A percentile compares a stretch with the other conserved stretches of the same genome.
phyloP scores from a whole-genome alignment of 2,888 invertebrate species.

The Odontothrips loti region DNA sequence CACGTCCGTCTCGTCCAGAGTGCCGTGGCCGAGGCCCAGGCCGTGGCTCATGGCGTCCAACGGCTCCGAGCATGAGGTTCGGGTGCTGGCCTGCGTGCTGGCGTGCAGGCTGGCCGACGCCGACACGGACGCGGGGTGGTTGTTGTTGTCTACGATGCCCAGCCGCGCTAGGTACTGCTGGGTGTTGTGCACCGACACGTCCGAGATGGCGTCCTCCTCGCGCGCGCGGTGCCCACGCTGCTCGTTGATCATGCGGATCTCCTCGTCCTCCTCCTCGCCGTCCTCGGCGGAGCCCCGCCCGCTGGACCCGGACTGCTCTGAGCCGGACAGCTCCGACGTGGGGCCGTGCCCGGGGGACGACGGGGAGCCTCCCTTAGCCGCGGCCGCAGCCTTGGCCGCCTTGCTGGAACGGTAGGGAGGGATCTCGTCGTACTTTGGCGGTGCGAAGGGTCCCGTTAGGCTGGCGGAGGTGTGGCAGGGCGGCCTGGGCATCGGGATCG shows the following conservation, averaged over 20 bases:
- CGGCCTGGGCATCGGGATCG: conserved; percentile 68
- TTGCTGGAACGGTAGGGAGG: conserved; percentile 74
- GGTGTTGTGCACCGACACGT: conserved; percentile 87
- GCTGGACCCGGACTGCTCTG: conserved; percentile 92
- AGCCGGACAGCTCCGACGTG: conserved; percentile 87
- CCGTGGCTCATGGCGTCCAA: conserved; percentile 33
- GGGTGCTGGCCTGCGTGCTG: not conserved
- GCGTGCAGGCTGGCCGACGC: not conserved
- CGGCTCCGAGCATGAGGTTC: conserved; percentile 26
- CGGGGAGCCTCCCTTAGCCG: not conserved
- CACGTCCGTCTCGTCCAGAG: conserved; percentile 82
- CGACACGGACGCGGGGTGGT: not conserved
- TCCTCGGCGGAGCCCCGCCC: conserved; percentile 96
- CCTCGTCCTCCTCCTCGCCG: conserved; percentile 90
- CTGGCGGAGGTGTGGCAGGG: conserved; percentile 55
- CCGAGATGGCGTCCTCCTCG: conserved; percentile 73
- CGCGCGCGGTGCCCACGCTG: conserved; percentile 61
- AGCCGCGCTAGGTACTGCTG: conserved; percentile 92
- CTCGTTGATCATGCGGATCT: conserved; percentile 96
- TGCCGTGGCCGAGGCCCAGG: conserved; percentile 41
- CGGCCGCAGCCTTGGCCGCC: conserved; percentile 69
- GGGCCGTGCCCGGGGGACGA: conserved; percentile 50
- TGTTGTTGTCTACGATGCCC: conserved; percentile 82
- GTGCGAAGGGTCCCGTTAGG: conserved; percentile 63
- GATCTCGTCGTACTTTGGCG: conserved; percentile 87